Evolutionary conservation across 1,140 invertebrate species (phyloP), one percentile per base, ranked within the genome.

Genomic region (Oscheius sp.): DNA sequence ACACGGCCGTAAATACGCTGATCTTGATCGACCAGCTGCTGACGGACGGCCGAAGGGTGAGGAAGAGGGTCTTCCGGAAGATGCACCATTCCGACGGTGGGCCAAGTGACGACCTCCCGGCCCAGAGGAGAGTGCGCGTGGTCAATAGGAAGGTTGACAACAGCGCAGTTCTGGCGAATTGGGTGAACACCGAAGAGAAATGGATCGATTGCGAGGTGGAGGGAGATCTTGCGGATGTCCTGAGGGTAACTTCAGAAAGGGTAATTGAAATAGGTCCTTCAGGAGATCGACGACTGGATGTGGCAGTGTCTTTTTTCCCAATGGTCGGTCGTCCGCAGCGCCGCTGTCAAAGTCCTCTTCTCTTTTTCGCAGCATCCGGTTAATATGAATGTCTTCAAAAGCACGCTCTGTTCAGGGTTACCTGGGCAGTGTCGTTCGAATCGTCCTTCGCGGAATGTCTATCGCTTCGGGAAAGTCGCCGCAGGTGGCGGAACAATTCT

Each of bases 301-400:
- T 59, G 49, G 13, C 49, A 68, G 23, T 68, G 67, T 49, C 67
- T 68, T 10, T 68, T 68, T 35, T 68, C 49, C 23, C 67, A 68
- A 59, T 68, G 67, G 67, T 59, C 55, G 32, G 31, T 55, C 26
- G 67, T 68, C 26, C 31, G 67, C 7, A 28, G 49, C 10, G 45
- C 67, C 36, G 67, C 67, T 1, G 55, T 36, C 34, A 49, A 68
- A 29, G 18, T 68, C 3, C 35, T 68, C 7, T 18, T 46, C 23
- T 38, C 18, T 42, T 20, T 68, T 1, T 58, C 67, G 15, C 23
- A 55, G 4, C 67, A 68, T 31, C 35, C 49, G 49, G 49, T 55
- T 7, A 23, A 26, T 55, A n/a, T n/a, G n/a, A n/a, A n/a, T n/a
- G n/a, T n/a, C n/a, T 42, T 42, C n/a, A 42, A 10, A 42, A 42